Conservation (phyloP, 2,797 vertebrate genomes). For the Podargus strigoides region DNA sequence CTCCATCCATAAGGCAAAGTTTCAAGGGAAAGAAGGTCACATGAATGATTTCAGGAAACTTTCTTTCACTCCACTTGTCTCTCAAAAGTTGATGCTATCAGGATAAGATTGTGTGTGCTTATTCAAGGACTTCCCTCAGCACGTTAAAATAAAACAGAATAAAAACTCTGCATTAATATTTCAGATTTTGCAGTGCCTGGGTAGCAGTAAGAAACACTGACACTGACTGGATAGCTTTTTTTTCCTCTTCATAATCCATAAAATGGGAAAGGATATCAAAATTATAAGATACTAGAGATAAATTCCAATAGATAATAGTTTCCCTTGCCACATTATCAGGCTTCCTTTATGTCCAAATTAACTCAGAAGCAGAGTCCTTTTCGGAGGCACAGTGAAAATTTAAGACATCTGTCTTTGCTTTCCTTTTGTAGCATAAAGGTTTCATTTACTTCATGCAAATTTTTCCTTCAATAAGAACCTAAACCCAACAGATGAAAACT, state of each 20-base stretch:
- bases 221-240: neutral
- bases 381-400: slow-evolving; percentile 14
- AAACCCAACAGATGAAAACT: neutral
- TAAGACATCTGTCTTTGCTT: neutral
- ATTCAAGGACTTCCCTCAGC: neutral
- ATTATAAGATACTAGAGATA: neutral
- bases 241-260: neutral
- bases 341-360: neutral
- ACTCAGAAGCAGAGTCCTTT: neutral
- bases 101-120: neutral
- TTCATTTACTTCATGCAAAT: slow-evolving; percentile 4
- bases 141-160: neutral
- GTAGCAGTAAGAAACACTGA: neutral
- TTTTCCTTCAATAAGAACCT: neutral
- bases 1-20: neutral
- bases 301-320: neutral
- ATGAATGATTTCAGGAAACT: neutral
- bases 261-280: neutral
- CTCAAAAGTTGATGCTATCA: neutral
- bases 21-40: slow-evolving; percentile 20
- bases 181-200: neutral
- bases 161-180: neutral
- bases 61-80: neutral
- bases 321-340: neutral
- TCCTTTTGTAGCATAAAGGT: neutral